Conservation (phyloP, 1,140 invertebrate genomes). For the Cyrtorhinus lividipennis region DNA sequence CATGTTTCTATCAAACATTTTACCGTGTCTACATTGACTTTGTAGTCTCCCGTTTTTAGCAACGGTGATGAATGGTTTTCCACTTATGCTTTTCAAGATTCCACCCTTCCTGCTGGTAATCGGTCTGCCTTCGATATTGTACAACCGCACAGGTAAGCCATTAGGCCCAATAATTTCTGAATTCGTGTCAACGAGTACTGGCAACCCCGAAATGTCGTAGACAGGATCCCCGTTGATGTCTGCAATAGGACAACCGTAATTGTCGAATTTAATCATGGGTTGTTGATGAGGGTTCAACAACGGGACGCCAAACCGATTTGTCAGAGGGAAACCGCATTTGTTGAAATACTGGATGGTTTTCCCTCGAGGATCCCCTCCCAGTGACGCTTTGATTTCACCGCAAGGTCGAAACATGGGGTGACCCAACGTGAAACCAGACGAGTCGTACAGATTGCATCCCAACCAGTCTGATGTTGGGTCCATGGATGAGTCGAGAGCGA, state of each 20-base stretch:
- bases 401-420: not conserved
- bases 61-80: not conserved
- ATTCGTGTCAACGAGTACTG: not conserved
- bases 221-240: slow-evolving; percentile 4
- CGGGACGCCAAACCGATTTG: slow-evolving; percentile 2
- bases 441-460: not conserved
- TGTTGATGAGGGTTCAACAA: slow-evolving; percentile 5
- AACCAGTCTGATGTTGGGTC: slow-evolving; percentile 11
- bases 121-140: not conserved
- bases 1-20: slow-evolving; percentile 2
- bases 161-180: not conserved
- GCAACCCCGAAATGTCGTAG: not conserved
- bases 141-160: not conserved
- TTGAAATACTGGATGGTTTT: slow-evolving; percentile 2
- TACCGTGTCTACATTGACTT: not conserved
- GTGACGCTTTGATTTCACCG: not conserved
- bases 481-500: not conserved
- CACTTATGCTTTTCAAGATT: slow-evolving; percentile 2
- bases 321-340: slow-evolving; percentile 3
- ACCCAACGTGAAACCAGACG: not conserved
- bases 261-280: not conserved
- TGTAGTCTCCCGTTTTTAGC: not conserved
- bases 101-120: not conserved
- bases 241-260: not conserved
- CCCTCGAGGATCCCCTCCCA: not conserved